Evolutionary conservation across 2,113 vertebrate genomes (phyloP), one percentile per base, ranked within the genome.

Genomic region (Heptranchias perlo): DNA sequence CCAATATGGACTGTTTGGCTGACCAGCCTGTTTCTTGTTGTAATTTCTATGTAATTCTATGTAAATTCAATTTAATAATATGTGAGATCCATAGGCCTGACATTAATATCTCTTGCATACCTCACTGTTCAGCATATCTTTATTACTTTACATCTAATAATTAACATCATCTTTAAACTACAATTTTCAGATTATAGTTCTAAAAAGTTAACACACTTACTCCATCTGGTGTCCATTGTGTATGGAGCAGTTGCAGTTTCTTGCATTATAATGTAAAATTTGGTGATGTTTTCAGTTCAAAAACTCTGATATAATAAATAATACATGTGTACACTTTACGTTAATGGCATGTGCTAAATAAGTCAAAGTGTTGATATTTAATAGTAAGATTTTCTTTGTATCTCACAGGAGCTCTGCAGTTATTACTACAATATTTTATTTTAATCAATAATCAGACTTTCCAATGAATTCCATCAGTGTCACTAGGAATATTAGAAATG

Each of bases 171-270:
- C 35, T 44, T 65, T 44, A 94, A 94, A 47, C 39, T 47, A 25
- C 39, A 65, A 65, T 94, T 94, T 67, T 94, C 39, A 65, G 25
- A 4, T 14, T 49, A 67, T 5, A 14, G 2, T 28, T 62, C 8
- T 64, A 47, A 49, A 1, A 65, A 67, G 62, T 94, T 94, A 94
- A 64, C 16, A 2, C 62, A 28, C 39, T 94, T 94, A 67, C 93
- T 67, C 93, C 93, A 94, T 47, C 93, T 94, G 93, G 18, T 94
- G 93, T 47, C 39, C 93, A 25, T 47, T 67, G n/a, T 67, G 93
- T 44, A 16, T 23, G 62, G 62, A 47, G 39, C 62, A 67, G 92
- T 44, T 94, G 39, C 93, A 94, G 23, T 94, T 76, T 76, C 69
- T 35, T 76, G 16, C 69, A 76, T 31, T 76, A 31, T 7, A 58